A percentile compares a stretch with the other conserved stretches of the same genome.
phyloP scores from a whole-genome alignment of 1,140 invertebrate genomes.

The Cephus cinctus region DNA sequence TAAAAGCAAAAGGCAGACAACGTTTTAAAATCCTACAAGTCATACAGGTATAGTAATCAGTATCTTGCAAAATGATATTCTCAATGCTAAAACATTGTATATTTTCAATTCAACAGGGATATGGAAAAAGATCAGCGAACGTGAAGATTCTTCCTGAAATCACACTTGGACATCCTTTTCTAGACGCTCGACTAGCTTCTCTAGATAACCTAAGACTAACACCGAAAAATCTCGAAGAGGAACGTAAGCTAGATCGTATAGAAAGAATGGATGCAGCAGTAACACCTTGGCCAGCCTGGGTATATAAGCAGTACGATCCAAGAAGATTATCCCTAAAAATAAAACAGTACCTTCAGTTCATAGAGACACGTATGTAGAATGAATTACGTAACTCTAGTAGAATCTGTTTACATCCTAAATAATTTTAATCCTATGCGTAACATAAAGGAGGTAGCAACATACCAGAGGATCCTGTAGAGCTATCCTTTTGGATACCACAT shows the following conservation, averaged over 20 bases:
- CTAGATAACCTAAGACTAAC: conserved; percentile 47
- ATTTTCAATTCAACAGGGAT: conserved; percentile 22
- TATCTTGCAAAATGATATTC: neutral
- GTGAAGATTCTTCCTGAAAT: conserved; percentile 70
- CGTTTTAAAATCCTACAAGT: conserved; percentile 62
- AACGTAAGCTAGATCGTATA: conserved; percentile 37
- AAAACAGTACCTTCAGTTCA: conserved; percentile 44
- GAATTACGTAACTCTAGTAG: conserved; percentile 15
- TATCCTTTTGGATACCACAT: conserved; percentile 78
- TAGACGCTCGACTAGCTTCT: conserved; percentile 51
- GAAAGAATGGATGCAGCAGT: conserved; percentile 51
- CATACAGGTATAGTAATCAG: conserved; percentile 26
- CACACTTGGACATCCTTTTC: conserved; percentile 53
- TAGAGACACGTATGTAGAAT: conserved; percentile 34
- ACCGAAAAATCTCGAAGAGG: conserved; percentile 26
- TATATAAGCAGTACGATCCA: conserved; percentile 70
- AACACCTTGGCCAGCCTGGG: conserved; percentile 63
- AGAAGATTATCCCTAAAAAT: conserved; percentile 56
- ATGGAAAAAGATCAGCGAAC: conserved; percentile 47
- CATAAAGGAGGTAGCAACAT: conserved; percentile 46
- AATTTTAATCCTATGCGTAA: neutral
- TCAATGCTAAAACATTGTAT: neutral
- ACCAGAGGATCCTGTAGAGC: conserved; percentile 65
- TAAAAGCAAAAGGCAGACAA: conserved; percentile 68
- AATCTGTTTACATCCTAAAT: neutral